A percentile compares a stretch with the other conserved stretches of the same genome.
Evolutionary conservation across 2,888 invertebrate species (phyloP).

Genomic region (Parnassius orleans): DNA sequence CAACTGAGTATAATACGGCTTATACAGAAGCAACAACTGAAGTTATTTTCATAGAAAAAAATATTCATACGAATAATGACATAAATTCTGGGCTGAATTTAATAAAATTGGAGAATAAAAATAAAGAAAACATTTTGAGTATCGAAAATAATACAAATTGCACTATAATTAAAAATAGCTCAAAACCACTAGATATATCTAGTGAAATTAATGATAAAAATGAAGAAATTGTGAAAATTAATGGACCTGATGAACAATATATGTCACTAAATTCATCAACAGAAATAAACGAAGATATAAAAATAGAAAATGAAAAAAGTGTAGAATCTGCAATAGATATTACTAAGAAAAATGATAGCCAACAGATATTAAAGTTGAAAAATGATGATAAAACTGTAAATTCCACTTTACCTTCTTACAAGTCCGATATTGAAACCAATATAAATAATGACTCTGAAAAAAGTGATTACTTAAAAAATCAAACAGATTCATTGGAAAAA

Average conservation of each 20-base stretch:
- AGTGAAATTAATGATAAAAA: not conserved
- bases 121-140: conserved; percentile 11
- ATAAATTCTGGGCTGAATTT: not conserved
- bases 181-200: conserved; percentile 9
- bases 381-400: conserved; percentile 8
- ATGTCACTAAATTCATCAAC: conserved; percentile 1
- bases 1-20: conserved; percentile 32
- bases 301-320: not conserved
- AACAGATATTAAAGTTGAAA: not conserved
- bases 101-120: conserved; percentile 21
- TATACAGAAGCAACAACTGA: conserved; percentile 27
- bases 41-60: conserved; percentile 8
- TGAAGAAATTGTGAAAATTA: not conserved
- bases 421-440: conserved; percentile 17
- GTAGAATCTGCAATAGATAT: not conserved
- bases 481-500: conserved; percentile 29
- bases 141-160: conserved; percentile 2
- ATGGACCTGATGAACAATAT: conserved; percentile 1
- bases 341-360: not conserved
- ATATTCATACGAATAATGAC: conserved; percentile 1
- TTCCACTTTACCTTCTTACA: conserved; percentile 21
- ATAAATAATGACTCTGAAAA: conserved; percentile 29
- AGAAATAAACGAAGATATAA: conserved; percentile 1
- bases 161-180: conserved; percentile 1
- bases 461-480: conserved; percentile 23